A percentile compares a stretch with the other conserved stretches of the same genome.
phyloP scores from a whole-genome alignment of 2,113 vertebrate species.

The Glaucomys volans region DNA sequence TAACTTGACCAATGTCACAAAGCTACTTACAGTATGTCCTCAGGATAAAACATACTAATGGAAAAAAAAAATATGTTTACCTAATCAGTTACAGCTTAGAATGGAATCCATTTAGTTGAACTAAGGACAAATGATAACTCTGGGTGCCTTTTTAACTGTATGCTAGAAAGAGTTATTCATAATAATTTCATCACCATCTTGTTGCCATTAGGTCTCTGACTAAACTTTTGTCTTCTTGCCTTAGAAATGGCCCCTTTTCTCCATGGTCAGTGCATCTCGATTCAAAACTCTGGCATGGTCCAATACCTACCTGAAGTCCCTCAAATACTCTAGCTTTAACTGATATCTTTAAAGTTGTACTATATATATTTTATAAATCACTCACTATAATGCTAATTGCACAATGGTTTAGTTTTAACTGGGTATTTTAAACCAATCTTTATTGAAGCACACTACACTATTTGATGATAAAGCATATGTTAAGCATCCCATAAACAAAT shows the following conservation, averaged over 20 bases:
- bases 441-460: not conserved
- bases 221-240: not conserved
- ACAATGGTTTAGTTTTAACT: not conserved
- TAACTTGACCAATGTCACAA: not conserved
- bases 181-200: not conserved
- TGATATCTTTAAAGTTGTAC: not conserved
- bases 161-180: not conserved
- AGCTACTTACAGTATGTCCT: not conserved
- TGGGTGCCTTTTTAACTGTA: not conserved
- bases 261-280: not conserved
- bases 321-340: not conserved
- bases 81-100: not conserved
- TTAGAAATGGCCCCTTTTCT: constrained; percentile 8
- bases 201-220: not conserved
- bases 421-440: not conserved
- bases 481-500: not conserved
- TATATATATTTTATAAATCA: not conserved
- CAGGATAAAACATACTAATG: not conserved
- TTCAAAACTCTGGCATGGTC: not conserved
- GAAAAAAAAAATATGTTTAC: not conserved
- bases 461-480: not conserved
- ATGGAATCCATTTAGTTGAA: not conserved
- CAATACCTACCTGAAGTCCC: not conserved
- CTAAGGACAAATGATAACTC: not conserved
- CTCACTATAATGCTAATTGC: not conserved